Percentiles rank a stretch among this genome's conserved stretches.
Conservation (phyloP, 2,797 vertebrate species). For the Aulostomus chinensis region DNA sequence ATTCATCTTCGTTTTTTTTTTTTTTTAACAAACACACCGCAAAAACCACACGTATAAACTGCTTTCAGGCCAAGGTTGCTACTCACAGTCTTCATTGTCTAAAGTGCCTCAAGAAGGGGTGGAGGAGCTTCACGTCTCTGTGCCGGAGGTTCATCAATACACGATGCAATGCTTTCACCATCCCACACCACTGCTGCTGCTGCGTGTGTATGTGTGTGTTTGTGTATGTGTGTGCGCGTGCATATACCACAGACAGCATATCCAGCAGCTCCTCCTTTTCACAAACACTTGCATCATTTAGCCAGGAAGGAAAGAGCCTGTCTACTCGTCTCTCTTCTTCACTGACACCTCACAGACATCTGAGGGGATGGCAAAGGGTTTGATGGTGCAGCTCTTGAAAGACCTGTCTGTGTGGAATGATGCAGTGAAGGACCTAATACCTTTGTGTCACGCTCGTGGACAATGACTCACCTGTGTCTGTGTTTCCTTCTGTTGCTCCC, state of each 20-base stretch:
- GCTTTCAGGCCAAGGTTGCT: slow-evolving; percentile 45
- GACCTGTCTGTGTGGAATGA: too few species aligned
- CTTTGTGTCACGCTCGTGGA: too few species aligned
- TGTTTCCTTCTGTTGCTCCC: too few species aligned
- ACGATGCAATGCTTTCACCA: slow-evolving; percentile 55
- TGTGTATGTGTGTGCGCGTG: slow-evolving; percentile 4
- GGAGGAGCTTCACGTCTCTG: slow-evolving; percentile 23
- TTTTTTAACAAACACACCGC: slow-evolving; percentile 19
- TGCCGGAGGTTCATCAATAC: slow-evolving; percentile 48
- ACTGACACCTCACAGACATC: slow-evolving; percentile 54
- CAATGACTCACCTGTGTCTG: too few species aligned
- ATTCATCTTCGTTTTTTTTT: slow-evolving; percentile 44
- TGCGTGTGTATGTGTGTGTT: slow-evolving; percentile 17
- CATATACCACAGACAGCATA: slow-evolving; percentile 23
- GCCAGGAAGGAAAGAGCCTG: slow-evolving; percentile 44
- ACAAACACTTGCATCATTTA: slow-evolving; percentile 65
- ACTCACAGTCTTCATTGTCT: slow-evolving; percentile 58
- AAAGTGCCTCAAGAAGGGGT: slow-evolving; percentile 46
- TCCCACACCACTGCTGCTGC: slow-evolving; percentile 22
- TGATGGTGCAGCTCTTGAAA: too few species aligned
- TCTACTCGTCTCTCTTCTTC: slow-evolving; percentile 33
- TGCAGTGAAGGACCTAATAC: too few species aligned
- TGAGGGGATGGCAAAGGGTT: too few species aligned
- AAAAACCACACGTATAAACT: not conserved
- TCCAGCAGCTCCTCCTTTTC: slow-evolving; percentile 48